Conservation (phyloP, 2,113 vertebrate species). For the Ptilorrhoa leucosticta region DNA sequence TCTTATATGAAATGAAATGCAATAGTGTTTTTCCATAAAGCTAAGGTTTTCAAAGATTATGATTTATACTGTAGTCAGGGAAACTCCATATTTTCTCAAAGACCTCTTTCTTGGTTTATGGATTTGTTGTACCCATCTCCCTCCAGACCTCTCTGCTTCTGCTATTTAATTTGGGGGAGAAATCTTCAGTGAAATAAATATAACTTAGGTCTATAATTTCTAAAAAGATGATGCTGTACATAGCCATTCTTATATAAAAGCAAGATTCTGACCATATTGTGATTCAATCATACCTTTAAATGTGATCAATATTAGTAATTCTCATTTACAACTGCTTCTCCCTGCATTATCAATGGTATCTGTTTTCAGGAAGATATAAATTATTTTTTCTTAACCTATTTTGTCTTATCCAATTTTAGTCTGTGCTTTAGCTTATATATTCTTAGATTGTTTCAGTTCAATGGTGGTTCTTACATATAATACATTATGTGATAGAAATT, state of each 20-base stretch:
- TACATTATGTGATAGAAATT: neutral
- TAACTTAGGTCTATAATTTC: neutral
- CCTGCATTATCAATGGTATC: neutral
- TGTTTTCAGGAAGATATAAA: neutral
- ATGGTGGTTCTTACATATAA: neutral
- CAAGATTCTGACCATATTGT: neutral
- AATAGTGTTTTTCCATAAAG: constrained; percentile 19
- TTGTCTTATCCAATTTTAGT: neutral
- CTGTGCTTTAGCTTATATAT: neutral
- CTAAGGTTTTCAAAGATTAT: constrained; percentile 41
- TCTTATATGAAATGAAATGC: constrained; percentile 45
- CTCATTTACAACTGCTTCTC: neutral
- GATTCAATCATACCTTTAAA: neutral
- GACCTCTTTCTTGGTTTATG: neutral
- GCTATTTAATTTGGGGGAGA: neutral
- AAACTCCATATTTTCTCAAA: constrained; percentile 28
- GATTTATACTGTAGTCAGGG: constrained; percentile 37
- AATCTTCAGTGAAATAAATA: neutral
- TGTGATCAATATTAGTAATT: neutral
- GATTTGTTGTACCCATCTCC: neutral
- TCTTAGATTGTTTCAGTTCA: neutral
- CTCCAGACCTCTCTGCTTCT: neutral
- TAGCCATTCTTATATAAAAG: neutral
- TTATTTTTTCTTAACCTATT: neutral
- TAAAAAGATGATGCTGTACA: neutral